Evolutionary conservation across 2,888 invertebrate genomes (phyloP).

Genomic region (Tethea ocularis): DNA sequence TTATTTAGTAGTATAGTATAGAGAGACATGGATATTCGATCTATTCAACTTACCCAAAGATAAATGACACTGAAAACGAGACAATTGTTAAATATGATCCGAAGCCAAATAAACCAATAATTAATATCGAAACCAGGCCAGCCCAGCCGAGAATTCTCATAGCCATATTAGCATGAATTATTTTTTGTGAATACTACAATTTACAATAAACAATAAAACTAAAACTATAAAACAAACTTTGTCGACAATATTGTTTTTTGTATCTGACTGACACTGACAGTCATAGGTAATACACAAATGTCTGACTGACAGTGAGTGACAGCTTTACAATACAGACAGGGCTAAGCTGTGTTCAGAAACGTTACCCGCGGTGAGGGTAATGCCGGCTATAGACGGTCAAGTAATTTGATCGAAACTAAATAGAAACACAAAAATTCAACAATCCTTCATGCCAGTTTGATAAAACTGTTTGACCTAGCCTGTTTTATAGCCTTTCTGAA

Average conservation of each 20-base stretch:
- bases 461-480: too few species aligned
- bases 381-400: too few species aligned
- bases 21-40: not conserved
- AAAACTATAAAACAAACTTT: slow-evolving; percentile 32
- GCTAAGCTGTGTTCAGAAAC: too few species aligned
- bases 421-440: too few species aligned
- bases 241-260: slow-evolving; percentile 20
- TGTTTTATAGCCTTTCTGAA: too few species aligned
- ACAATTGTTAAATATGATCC: slow-evolving; percentile 68
- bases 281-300: too few species aligned
- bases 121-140: slow-evolving; percentile 67
- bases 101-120: slow-evolving; percentile 71
- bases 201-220: slow-evolving; percentile 39
- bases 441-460: too few species aligned
- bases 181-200: slow-evolving; percentile 34
- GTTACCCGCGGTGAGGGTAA: too few species aligned
- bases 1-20: too few species aligned
- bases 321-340: too few species aligned
- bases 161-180: slow-evolving; percentile 44
- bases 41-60: slow-evolving; percentile 65
- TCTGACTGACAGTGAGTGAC: too few species aligned
- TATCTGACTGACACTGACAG: not conserved
- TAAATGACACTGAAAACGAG: slow-evolving; percentile 67
- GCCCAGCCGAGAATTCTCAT: slow-evolving; percentile 67
- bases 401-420: too few species aligned